These are phyloP conservation scores for Pseudanteris insignis DNA, from an alignment of 2,888 invertebrate genomes.

Conservation along the genomic window DNA sequence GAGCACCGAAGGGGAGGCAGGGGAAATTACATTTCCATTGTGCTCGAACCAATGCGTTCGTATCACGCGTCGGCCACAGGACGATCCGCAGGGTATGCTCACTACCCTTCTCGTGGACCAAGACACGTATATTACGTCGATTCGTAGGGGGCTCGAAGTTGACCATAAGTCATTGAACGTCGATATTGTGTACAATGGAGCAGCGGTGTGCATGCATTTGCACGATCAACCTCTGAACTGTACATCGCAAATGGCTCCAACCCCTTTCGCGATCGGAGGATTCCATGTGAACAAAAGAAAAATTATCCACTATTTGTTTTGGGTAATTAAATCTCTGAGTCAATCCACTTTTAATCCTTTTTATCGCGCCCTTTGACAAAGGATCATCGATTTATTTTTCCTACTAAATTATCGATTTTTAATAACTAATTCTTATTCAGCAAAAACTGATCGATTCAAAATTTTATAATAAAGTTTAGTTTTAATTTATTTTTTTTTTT, in stretches of 20 bases:
- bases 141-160: conserved; percentile 33
- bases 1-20: conserved; percentile 5
- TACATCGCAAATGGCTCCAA: conserved; percentile 48
- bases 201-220: conserved; percentile 30
- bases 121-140: conserved; percentile 42
- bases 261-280: conserved; percentile 50
- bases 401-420: too few relatives aligned
- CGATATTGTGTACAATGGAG: conserved; percentile 57
- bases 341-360: too few relatives aligned
- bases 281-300: conserved; percentile 17
- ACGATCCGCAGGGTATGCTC: conserved; percentile 36
- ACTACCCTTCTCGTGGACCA: conserved; percentile 40
- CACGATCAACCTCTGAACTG: conserved; percentile 26
- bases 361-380: too few relatives aligned
- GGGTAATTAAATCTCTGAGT: too few relatives aligned
- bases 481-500: too few relatives aligned
- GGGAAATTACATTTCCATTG: conserved; percentile 62
- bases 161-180: conserved; percentile 60
- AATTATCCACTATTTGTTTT: too few relatives aligned
- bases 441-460: too few relatives aligned
- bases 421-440: too few relatives aligned
- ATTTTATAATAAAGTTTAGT: too few relatives aligned
- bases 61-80: conserved; percentile 52
- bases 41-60: conserved; percentile 56
- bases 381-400: too few relatives aligned